A percentile compares a stretch with the other conserved stretches of the same genome.
These are phyloP conservation scores for Poeciliopsis retropinna DNA, from an alignment of 2,113 vertebrate species.

Conservation along the genomic window DNA sequence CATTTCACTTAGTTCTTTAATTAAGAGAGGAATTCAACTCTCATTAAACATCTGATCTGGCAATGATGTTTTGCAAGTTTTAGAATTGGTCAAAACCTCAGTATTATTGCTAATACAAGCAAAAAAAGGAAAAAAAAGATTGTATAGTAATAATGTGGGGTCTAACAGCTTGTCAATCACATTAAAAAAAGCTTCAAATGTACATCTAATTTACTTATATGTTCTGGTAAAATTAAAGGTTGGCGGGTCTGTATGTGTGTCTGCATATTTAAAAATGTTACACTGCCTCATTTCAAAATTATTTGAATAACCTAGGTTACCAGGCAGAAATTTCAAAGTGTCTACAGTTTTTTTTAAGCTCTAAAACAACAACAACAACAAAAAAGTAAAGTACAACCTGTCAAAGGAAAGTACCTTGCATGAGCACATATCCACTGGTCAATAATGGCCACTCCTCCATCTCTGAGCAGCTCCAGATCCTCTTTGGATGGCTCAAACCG, in stretches of 20 bases:
- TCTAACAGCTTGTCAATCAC: no score
- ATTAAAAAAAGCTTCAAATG: no score
- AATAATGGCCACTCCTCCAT: constrained; percentile 94
- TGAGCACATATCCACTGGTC: constrained; percentile 98
- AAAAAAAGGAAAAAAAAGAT: no score
- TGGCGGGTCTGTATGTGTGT: not conserved
- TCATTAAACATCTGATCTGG: not conserved
- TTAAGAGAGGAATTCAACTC: not conserved
- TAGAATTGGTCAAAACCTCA: no score
- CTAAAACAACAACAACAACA: not conserved
- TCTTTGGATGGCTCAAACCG: constrained; percentile 86
- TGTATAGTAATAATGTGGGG: no score
- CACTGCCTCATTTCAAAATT: not conserved
- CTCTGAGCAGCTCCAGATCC: constrained; percentile 89
- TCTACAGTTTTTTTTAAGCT: no score
- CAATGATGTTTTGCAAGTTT: not conserved
- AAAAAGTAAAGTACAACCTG: not conserved
- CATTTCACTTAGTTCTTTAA: not conserved
- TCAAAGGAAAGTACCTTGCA: constrained; percentile 81
- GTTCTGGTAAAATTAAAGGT: not conserved
- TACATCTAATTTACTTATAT: not conserved
- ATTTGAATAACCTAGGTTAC: not conserved
- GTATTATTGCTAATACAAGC: no score
- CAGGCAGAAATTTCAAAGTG: not conserved
- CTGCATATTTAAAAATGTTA: not conserved